These are phyloP conservation scores for Syngnathus typhle DNA, from an alignment of 2,113 vertebrate genomes.

Conservation along the genomic window DNA sequence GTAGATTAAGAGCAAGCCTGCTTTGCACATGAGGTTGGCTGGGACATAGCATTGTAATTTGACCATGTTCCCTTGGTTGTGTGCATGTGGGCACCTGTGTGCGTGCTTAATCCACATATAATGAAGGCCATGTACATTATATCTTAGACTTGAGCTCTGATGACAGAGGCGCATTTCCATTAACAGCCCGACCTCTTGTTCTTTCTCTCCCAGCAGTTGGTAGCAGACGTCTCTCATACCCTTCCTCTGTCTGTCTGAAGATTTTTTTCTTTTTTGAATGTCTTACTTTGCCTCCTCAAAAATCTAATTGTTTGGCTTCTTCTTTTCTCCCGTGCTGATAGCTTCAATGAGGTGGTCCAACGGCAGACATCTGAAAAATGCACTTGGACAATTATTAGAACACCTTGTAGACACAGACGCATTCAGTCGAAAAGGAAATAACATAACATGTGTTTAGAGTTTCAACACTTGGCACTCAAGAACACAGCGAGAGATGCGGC, in stretches of 20 bases:
- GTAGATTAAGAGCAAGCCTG: slow-evolving; percentile 26
- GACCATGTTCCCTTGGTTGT: slow-evolving; percentile 26
- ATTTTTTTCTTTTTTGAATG: not conserved
- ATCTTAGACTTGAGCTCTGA: slow-evolving; percentile 44
- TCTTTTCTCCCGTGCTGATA: slow-evolving; percentile 51
- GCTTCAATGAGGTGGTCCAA: slow-evolving; percentile 53
- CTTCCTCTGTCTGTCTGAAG: slow-evolving; percentile 1
- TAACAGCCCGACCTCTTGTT: slow-evolving; percentile 22
- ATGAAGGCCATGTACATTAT: slow-evolving; percentile 52
- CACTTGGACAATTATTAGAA: slow-evolving; percentile 49
- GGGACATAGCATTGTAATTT: slow-evolving; percentile 32
- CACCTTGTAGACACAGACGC: slow-evolving; percentile 29
- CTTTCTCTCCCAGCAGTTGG: not conserved
- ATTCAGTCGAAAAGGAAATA: slow-evolving; percentile 13
- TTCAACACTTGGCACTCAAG: slow-evolving; percentile 48
- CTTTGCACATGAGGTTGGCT: slow-evolving; percentile 23
- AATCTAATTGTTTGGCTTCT: slow-evolving; percentile 23
- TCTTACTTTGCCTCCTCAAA: slow-evolving; percentile 5
- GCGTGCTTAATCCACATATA: slow-evolving; percentile 56
- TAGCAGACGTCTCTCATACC: not conserved
- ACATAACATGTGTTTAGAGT: slow-evolving; percentile 48
- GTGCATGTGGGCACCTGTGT: slow-evolving; percentile 5
- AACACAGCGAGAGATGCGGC: slow-evolving; percentile 11
- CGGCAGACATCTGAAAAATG: slow-evolving; percentile 64
- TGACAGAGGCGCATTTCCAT: slow-evolving; percentile 56